Evolutionary conservation across 2,797 vertebrate genomes (phyloP).

Genomic region (Semaprochilodus insignis): DNA sequence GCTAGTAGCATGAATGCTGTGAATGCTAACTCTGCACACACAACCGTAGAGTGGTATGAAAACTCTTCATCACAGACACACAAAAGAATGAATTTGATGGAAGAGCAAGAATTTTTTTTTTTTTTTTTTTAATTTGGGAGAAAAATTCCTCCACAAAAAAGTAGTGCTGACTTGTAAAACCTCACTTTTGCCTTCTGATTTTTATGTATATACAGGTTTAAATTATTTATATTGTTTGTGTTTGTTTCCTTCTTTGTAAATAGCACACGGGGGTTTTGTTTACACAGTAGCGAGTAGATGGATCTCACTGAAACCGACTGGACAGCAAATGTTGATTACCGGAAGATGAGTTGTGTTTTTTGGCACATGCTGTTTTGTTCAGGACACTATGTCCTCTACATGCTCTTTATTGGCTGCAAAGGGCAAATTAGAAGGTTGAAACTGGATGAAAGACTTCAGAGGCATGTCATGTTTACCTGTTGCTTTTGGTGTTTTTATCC

Average conservation of each 20-base stretch:
- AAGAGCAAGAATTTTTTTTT: neutral
- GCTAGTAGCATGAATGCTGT: slow-evolving; percentile 67
- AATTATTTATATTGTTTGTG: slow-evolving; percentile 75
- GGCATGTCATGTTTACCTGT: neutral
- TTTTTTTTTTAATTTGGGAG: slow-evolving; percentile 34
- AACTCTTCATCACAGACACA: slow-evolving; percentile 33
- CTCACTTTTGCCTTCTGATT: slow-evolving; percentile 75
- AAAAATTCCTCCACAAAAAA: slow-evolving; percentile 26
- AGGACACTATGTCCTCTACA: neutral
- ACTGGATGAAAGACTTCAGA: neutral
- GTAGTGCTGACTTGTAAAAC: slow-evolving; percentile 68
- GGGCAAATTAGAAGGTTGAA: neutral
- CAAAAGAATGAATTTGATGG: slow-evolving; percentile 3
- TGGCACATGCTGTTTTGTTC: neutral
- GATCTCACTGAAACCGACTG: slow-evolving; percentile 33
- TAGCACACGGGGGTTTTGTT: slow-evolving; percentile 67
- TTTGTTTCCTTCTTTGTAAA: slow-evolving; percentile 71
- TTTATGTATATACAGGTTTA: slow-evolving; percentile 77
- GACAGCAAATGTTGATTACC: slow-evolving; percentile 24
- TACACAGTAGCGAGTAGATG: slow-evolving; percentile 58
- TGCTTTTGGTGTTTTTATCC: neutral
- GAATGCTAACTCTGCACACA: slow-evolving; percentile 54
- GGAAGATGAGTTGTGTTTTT: slow-evolving; percentile 12
- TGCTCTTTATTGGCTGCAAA: slow-evolving; percentile 10
- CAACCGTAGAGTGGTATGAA: slow-evolving; percentile 39